Evolutionary conservation across 2,113 vertebrate species (phyloP).

Genomic region (Xiphophorus couchianus): DNA sequence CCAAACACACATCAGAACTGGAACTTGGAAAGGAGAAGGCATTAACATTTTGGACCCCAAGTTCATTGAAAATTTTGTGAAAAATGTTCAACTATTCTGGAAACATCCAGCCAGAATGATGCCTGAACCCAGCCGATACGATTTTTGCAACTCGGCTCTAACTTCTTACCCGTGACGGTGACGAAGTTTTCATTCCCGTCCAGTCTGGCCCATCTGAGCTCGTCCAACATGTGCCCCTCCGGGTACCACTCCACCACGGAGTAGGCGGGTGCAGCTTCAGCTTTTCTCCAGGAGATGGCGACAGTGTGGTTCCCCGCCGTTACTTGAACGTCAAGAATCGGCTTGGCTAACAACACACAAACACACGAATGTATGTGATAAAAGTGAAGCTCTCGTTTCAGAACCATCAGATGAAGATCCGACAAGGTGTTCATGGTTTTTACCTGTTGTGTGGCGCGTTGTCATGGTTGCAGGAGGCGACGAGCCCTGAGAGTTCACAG

Average conservation of each 20-base stretch:
- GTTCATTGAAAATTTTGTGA: neutral
- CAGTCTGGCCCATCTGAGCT: constrained; percentile 72
- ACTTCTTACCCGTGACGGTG: constrained; percentile 66
- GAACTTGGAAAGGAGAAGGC: too few relatives aligned
- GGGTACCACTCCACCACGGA: constrained; percentile 77
- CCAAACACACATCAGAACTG: neutral
- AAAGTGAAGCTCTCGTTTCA: neutral
- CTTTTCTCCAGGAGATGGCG: constrained; percentile 75
- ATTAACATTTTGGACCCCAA: neutral
- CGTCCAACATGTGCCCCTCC: constrained; percentile 32
- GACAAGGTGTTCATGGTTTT: neutral
- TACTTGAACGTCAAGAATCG: constrained; percentile 14
- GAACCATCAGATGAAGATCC: neutral
- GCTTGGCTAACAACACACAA: constrained; percentile 13
- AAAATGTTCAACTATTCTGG: neutral
- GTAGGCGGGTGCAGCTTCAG: constrained; percentile 32
- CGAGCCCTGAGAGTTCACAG: constrained; percentile 73
- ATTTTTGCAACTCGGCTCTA: neutral
- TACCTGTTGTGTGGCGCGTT: constrained; percentile 55
- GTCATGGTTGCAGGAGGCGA: constrained; percentile 71
- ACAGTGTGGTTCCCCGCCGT: constrained; percentile 37
- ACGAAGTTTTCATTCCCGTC: constrained; percentile 3
- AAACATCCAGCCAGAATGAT: neutral
- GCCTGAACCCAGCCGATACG: neutral
- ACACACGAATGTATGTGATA: neutral